Evolutionary conservation across 2,888 invertebrate species (phyloP), one percentile per base, ranked within the genome.

Genomic region (Latrodectus elegans): DNA sequence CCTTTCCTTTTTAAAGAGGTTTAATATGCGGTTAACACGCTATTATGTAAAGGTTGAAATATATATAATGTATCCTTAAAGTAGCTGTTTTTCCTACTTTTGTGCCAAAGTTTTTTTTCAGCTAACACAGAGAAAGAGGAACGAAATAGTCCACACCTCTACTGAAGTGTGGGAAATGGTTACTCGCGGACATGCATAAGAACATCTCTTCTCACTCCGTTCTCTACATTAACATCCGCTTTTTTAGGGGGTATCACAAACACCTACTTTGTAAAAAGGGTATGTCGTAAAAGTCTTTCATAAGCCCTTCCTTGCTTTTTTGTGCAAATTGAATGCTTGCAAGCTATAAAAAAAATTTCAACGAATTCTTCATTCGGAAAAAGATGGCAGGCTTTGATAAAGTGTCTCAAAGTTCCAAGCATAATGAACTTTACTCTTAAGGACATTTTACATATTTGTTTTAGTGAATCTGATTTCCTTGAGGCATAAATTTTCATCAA

Each of bases 241-340:
- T 74, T 74, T 53, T 17, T 10, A 77, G 52, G 26, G 83, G 72
- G 71, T 26, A 80, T 72, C 71, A 72, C 80, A 80, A 72, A 74
- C 81, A 78, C 67, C 78, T 78, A 72, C 84, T 78, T 73, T 51
- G 55, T 65, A 67, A 67, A 77, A 78, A 78, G 84, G 84, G 84
- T 77, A 78, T 77, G 84, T 78, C 84, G 65, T 72, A 84, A 67
- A 73, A 73, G 73, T 72, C 84, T 65, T 84, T 84, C 78, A 78
- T 84, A 51, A 84, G 78, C 84, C 84, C 84, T 84, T 84, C 84
- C 73, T 84, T 84, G 65, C 84, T 84, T 84, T 38, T 78, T 78
- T 84, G 78, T 72, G 17, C 65, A 83, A 71, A 72, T 1, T 83
- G 76, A 83, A 83, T 83, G 76, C 82, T 6, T 1, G 38, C 49